Conservation (phyloP, 64 coral and sea anemone genomes). For the Montipora efflorescens region DNA sequence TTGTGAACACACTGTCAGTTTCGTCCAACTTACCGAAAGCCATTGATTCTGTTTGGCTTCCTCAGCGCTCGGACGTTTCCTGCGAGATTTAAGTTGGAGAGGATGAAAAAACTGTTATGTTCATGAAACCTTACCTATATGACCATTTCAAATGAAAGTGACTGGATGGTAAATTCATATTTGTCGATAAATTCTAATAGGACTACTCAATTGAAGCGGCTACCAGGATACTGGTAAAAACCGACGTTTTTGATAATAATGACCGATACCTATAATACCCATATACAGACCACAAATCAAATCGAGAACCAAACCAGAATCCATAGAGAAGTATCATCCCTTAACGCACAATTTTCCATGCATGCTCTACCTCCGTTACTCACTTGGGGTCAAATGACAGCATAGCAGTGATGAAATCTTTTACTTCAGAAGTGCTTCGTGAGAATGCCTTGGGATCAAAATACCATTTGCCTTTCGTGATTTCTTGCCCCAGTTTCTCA, state of each 20-base stretch:
- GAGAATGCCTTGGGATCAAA: constrained; percentile 49
- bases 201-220: too few relatives aligned
- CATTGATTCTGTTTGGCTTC: constrained; percentile 39
- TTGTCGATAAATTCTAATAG: too few relatives aligned
- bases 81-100: not conserved
- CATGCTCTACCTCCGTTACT: not conserved
- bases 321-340: too few relatives aligned
- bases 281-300: too few relatives aligned
- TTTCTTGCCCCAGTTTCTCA: constrained; percentile 16
- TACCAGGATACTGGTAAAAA: too few relatives aligned
- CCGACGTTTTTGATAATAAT: too few relatives aligned
- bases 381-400: not conserved
- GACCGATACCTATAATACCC: too few relatives aligned
- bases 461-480: constrained; percentile 32
- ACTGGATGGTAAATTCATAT: too few relatives aligned
- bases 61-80: constrained; percentile 32
- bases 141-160: too few relatives aligned
- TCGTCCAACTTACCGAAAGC: constrained; percentile 16
- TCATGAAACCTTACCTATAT: too few relatives aligned
- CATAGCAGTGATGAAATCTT: constrained; percentile 13
- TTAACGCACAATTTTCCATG: too few relatives aligned
- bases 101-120: not conserved
- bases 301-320: too few relatives aligned
- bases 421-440: constrained; percentile 41
- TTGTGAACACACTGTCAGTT: not conserved